phyloP scores from a whole-genome alignment of 2,797 vertebrate species.

The Pseudotriccus pelzelni region DNA sequence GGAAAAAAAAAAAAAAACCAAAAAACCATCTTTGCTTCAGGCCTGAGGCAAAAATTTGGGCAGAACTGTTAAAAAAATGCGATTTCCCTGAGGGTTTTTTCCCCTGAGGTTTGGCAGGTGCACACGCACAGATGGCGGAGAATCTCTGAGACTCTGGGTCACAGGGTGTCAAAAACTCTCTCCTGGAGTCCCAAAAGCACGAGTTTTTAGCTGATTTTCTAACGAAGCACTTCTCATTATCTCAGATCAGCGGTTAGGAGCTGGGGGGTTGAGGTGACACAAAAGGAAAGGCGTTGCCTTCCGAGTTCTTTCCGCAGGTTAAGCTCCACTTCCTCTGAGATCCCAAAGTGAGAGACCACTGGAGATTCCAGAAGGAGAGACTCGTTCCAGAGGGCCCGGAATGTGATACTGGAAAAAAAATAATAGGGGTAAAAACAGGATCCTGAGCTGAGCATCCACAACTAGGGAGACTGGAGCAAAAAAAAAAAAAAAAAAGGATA shows the following conservation, averaged over 20 bases:
- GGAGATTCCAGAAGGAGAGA: no score
- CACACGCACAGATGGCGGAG: background rate
- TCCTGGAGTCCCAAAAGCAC: background rate
- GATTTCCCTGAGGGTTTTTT: background rate
- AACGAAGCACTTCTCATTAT: background rate
- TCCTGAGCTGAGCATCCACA: no score
- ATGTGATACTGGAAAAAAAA: no score
- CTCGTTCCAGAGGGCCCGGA: background rate
- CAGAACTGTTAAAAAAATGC: background rate
- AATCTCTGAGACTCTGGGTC: background rate
- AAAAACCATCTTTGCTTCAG: background rate
- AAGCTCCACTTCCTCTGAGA: fast-evolving
- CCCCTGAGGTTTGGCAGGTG: background rate
- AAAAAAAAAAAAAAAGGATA: no score
- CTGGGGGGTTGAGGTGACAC: background rate
- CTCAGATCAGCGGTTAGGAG: background rate
- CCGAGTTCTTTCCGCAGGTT: background rate
- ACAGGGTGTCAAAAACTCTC: background rate
- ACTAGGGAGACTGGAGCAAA: no score
- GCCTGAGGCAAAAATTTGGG: background rate
- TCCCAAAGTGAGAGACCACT: background rate
- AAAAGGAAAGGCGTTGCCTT: background rate
- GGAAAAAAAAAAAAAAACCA: no score
- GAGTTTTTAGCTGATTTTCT: background rate
- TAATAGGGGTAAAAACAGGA: no score